Conservation (phyloP, 2,888 invertebrate species). For the Dolichomitus sp. region DNA sequence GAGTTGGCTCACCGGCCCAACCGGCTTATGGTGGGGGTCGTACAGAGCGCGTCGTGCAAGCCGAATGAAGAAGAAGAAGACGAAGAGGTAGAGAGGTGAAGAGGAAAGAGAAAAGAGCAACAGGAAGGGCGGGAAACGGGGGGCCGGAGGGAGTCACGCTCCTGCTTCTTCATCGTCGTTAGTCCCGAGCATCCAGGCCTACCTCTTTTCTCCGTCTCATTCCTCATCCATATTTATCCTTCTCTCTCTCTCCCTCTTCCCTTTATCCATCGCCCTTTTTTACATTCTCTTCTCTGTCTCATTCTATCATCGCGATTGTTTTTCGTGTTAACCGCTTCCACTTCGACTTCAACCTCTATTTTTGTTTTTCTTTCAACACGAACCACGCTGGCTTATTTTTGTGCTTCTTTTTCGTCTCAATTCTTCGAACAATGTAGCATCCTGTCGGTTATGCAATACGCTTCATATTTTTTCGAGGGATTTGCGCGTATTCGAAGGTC, state of each 20-base stretch:
- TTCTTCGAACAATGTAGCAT: not conserved
- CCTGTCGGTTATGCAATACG: not conserved
- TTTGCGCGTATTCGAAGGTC: slow-evolving; percentile 1
- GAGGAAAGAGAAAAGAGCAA: slow-evolving; percentile 42
- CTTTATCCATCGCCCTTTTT: slow-evolving; percentile 60
- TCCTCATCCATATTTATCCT: slow-evolving; percentile 60
- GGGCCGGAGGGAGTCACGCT: slow-evolving; percentile 67
- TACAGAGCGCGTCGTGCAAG: slow-evolving; percentile 61
- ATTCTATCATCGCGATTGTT: slow-evolving; percentile 39
- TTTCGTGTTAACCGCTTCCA: slow-evolving; percentile 49
- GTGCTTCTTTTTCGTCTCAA: not conserved
- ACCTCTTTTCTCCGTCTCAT: slow-evolving; percentile 55
- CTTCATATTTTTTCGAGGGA: not conserved
- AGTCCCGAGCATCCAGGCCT: slow-evolving; percentile 70
- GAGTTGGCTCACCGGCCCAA: slow-evolving; percentile 78
- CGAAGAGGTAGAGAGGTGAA: slow-evolving; percentile 29
- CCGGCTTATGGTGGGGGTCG: slow-evolving; percentile 57
- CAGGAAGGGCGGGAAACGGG: slow-evolving; percentile 53
- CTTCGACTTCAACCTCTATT: slow-evolving; percentile 55
- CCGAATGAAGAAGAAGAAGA: slow-evolving; percentile 62
- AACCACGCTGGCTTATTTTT: not conserved
- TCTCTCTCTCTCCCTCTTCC: slow-evolving; percentile 37
- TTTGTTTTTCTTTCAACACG: slow-evolving; percentile 42
- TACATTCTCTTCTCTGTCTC: slow-evolving; percentile 53
- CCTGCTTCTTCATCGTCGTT: slow-evolving; percentile 70